A percentile compares a stretch with the other conserved stretches of the same genome.
phyloP scores from a whole-genome alignment of 1,140 invertebrate genomes.

The Neuroterus valhalla region DNA sequence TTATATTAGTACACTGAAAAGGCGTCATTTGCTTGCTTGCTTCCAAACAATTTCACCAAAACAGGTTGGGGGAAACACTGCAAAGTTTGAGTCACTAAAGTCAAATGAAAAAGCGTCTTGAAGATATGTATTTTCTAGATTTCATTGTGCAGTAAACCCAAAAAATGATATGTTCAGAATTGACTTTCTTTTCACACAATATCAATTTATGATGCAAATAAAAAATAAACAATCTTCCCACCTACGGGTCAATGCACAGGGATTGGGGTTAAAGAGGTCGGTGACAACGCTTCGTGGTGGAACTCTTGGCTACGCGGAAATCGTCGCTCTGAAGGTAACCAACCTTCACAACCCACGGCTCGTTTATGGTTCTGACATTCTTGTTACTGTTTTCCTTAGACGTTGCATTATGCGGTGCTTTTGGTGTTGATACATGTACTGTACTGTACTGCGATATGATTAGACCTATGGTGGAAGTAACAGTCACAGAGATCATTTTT shows the following conservation, averaged over 20 bases:
- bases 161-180: neutral
- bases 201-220: slow-evolving; percentile 52
- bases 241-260: slow-evolving; percentile 77
- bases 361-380: slow-evolving; percentile 56
- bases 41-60: too few relatives aligned
- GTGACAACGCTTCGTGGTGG: slow-evolving; percentile 91
- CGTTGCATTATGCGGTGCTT: slow-evolving; percentile 67
- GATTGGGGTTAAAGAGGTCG: slow-evolving; percentile 91
- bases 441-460: slow-evolving; percentile 47
- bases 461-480: slow-evolving; percentile 19
- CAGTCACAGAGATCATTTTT: neutral
- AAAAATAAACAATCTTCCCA: slow-evolving; percentile 69
- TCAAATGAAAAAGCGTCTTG: too few relatives aligned
- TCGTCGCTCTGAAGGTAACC: slow-evolving; percentile 95
- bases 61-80: too few relatives aligned
- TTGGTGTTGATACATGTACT: slow-evolving; percentile 63
- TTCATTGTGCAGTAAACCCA: slow-evolving; percentile 17
- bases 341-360: slow-evolving; percentile 57
- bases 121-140: too few relatives aligned
- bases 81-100: too few relatives aligned
- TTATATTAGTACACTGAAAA: too few relatives aligned
- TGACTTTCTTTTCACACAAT: neutral
- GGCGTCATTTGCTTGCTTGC: too few relatives aligned
- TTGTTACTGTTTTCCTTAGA: slow-evolving; percentile 51
- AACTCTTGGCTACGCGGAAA: slow-evolving; percentile 92